phyloP scores from a whole-genome alignment of 2,888 invertebrate genomes.

The Sturmia bella region DNA sequence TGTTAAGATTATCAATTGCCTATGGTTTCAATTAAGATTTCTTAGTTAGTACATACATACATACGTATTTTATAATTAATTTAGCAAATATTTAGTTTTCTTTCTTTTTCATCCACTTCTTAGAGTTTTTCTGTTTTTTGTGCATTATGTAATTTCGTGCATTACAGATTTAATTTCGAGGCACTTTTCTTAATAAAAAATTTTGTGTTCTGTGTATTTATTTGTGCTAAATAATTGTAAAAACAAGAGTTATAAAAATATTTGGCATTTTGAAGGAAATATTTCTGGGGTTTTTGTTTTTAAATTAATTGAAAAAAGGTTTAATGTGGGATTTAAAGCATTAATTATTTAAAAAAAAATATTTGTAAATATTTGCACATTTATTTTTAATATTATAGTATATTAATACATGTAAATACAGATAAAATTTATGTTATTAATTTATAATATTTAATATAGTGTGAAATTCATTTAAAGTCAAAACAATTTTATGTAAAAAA shows the following conservation, averaged over 20 bases:
- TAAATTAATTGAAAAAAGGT: constrained; percentile 10
- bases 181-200: constrained; percentile 66
- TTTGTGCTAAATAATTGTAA: constrained; percentile 28
- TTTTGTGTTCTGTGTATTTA: constrained; percentile 20
- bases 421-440: constrained; percentile 22
- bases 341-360: constrained; percentile 33
- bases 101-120: neutral
- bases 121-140: constrained; percentile 51
- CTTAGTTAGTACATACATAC: no score
- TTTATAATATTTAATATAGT: constrained; percentile 50
- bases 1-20: neutral
- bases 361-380: constrained; percentile 57
- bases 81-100: neutral
- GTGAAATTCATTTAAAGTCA: constrained; percentile 46
- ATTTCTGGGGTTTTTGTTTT: constrained; percentile 15
- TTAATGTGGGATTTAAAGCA: constrained; percentile 24
- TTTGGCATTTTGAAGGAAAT: constrained; percentile 53
- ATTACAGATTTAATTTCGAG: constrained; percentile 66
- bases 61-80: neutral
- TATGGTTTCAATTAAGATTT: neutral
- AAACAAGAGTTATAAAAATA: constrained; percentile 51
- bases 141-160: constrained; percentile 67
- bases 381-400: constrained; percentile 13
- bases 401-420: neutral
- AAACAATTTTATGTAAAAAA: constrained; percentile 43